These are phyloP conservation scores for Labrus mixtus DNA, from an alignment of 2,113 vertebrate genomes.

Conservation along the genomic window DNA sequence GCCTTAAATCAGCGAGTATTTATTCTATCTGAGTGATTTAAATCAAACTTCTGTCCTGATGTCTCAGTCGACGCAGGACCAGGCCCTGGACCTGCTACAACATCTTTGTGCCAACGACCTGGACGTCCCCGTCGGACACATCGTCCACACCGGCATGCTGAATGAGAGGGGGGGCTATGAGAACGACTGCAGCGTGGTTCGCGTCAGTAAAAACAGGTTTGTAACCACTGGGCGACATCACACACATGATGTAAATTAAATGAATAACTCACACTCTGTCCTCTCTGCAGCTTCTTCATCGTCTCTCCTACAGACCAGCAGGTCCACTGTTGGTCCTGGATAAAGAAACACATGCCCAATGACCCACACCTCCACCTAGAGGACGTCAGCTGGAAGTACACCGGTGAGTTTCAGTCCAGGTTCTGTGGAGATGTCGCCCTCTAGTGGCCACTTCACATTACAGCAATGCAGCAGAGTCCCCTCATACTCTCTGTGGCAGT, in stretches of 20 bases:
- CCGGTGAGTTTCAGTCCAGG: constrained; percentile 80
- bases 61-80: constrained; percentile 86
- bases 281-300: constrained; percentile 92
- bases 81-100: constrained; percentile 92
- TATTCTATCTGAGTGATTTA: neutral
- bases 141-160: constrained; percentile 98
- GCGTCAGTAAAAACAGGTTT: constrained; percentile 94
- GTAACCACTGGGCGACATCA: neutral
- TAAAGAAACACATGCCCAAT: constrained; percentile 91
- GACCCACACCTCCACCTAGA: constrained; percentile 91
- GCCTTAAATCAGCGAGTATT: too few species aligned
- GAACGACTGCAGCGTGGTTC: constrained; percentile 97
- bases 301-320: constrained; percentile 98
- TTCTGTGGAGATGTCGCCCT: neutral
- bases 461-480: neutral
- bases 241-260: neutral
- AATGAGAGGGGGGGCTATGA: constrained; percentile 95
- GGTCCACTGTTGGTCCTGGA: constrained; percentile 98
- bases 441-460: constrained; percentile 10
- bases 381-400: constrained; percentile 98
- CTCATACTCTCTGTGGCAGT: neutral
- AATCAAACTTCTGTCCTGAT: constrained; percentile 14
- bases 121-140: constrained; percentile 95
- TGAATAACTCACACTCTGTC: neutral
- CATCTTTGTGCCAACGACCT: constrained; percentile 95